Base-by-base conservation (phyloP, 2,888 invertebrate species). In the Crocallis elinguaria region DNA sequence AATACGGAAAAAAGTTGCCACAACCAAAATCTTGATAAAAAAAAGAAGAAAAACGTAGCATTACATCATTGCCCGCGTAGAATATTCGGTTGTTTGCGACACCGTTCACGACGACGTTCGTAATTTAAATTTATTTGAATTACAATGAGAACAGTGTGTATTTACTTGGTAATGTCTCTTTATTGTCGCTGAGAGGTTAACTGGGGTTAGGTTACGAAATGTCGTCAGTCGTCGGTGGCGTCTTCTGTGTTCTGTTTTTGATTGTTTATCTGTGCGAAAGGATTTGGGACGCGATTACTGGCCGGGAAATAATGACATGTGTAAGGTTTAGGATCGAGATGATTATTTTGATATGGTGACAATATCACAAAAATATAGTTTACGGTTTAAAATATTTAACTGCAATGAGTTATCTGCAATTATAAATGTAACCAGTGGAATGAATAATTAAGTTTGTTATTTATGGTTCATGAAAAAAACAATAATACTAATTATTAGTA, bases 111-210 rank as follows among this genome's bases (percentile, higher is more conserved):
- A 42, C 61, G 66, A 69, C 66, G 70, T 63, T 64, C 68, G 71
- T 69, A 75, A 85, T 88, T 88, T 88, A 81, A 88, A 88, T 88
- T 82, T 84, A 88, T 88, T 88, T 86, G 83, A 88, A 88, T 88
- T 73, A 88, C 88, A 88, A 88, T 83, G 81, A 73, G 72, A 67
- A 64, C 73, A 32, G 42, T 71, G 72, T 67, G 81, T 82, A 82
- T 88, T 86, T 86, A 86, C 83, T 84, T 82, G 86, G 82, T 84
- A 86, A 86, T 84, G 71, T 70, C 46, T 42, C 48, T 54, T 53
- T 48, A 48, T 54, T 49, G 53, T 54, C 38, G 38, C 27, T 32
- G 32, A 66, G 43, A 49, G 48, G 53, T 48, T 54, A 49, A 71
- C 71, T 51, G 70, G 81, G 86, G 86, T 86, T 82, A 83, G 69